Evolutionary conservation across 2,888 invertebrate genomes (phyloP).

Genomic region (Ctenicera cuprea): DNA sequence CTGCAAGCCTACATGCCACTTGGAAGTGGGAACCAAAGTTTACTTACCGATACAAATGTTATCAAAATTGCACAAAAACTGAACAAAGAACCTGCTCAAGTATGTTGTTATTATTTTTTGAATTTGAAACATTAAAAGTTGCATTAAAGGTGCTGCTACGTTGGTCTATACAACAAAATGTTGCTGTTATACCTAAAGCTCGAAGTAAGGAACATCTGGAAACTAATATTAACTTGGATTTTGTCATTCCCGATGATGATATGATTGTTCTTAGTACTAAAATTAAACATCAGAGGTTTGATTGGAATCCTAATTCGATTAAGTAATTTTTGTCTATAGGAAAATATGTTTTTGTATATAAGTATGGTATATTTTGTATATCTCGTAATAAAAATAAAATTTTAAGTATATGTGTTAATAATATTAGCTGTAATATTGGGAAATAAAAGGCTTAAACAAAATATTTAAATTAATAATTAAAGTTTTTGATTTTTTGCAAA

Average conservation of each 20-base stretch:
- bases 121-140: too few species aligned
- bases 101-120: slow-evolving; percentile 48
- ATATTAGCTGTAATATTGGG: too few species aligned
- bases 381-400: too few species aligned
- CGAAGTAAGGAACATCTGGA: slow-evolving; percentile 75
- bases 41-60: slow-evolving; percentile 78
- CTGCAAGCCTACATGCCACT: slow-evolving; percentile 88
- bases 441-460: too few species aligned
- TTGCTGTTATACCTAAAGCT: slow-evolving; percentile 83
- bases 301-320: slow-evolving; percentile 75
- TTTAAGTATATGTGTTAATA: too few species aligned
- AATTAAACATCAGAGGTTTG: slow-evolving; percentile 70
- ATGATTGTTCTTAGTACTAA: slow-evolving; percentile 74
- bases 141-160: slow-evolving; percentile 76
- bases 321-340: slow-evolving; percentile 12
- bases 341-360: too few species aligned
- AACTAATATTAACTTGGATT: slow-evolving; percentile 78
- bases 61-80: slow-evolving; percentile 76
- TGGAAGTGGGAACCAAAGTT: slow-evolving; percentile 73
- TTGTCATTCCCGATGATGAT: slow-evolving; percentile 74
- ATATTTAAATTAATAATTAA: too few species aligned
- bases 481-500: too few species aligned
- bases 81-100: slow-evolving; percentile 78
- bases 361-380: too few species aligned
- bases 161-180: slow-evolving; percentile 85